Evolutionary conservation across 2,113 vertebrate genomes (phyloP).

Genomic region (Ceuthmochares aereus): DNA sequence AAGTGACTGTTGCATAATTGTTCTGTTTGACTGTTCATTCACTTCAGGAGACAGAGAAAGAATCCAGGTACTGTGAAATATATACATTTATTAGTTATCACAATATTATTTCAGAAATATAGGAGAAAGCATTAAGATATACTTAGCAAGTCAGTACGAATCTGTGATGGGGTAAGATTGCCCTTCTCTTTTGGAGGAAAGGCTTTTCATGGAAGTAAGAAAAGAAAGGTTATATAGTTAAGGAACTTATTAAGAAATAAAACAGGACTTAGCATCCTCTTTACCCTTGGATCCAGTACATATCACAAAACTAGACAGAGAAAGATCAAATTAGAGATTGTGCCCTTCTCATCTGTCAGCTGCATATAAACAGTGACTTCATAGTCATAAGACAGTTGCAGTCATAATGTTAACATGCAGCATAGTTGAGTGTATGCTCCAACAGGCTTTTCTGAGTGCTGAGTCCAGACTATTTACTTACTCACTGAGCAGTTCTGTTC

Average conservation of each 20-base stretch:
- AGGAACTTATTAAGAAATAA: background rate
- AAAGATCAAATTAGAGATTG: background rate
- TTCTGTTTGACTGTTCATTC: background rate
- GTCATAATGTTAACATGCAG: background rate
- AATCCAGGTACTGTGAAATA: background rate
- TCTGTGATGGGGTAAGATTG: background rate
- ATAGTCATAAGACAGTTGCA: background rate
- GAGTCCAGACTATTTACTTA: background rate
- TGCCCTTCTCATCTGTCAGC: background rate
- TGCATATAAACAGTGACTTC: background rate
- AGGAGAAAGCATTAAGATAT: background rate
- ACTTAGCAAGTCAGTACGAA: background rate
- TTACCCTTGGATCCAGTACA: background rate
- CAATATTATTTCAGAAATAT: background rate
- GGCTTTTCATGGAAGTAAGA: background rate
- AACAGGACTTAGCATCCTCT: background rate
- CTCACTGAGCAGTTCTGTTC: background rate
- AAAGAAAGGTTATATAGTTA: background rate
- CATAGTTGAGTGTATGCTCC: background rate
- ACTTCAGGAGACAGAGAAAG: background rate
- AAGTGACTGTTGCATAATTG: background rate
- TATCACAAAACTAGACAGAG: background rate
- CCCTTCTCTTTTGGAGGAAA: background rate
- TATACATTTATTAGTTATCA: accelerated
- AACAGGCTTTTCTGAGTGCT: background rate